phyloP scores from a whole-genome alignment of 2,888 invertebrate genomes.

The Seira sanloemensis region DNA sequence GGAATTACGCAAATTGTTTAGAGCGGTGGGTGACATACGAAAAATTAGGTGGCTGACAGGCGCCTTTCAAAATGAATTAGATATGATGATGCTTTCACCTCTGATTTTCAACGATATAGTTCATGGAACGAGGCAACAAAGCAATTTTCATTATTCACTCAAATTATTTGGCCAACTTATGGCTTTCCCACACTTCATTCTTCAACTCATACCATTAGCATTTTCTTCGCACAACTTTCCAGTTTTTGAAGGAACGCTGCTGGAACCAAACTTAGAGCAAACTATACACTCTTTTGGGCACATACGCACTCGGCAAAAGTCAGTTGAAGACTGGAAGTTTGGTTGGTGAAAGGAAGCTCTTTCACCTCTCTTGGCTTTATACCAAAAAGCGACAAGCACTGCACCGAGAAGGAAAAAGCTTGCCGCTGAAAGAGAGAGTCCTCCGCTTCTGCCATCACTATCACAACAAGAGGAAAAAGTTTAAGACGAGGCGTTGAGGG shows the following conservation, averaged over 20 bases:
- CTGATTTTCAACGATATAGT: background rate
- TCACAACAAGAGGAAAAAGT: too few relatives aligned
- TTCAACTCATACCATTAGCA: background rate
- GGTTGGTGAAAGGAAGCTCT: slow-evolving; percentile 35
- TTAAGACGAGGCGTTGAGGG: too few relatives aligned
- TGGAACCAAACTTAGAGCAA: background rate
- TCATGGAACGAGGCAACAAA: background rate
- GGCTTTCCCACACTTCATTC: background rate
- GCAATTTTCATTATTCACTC: background rate
- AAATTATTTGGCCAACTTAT: background rate
- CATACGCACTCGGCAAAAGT: slow-evolving; percentile 47
- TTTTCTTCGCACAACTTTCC: background rate
- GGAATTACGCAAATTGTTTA: too few relatives aligned
- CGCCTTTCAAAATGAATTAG: background rate
- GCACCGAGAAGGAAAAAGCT: background rate
- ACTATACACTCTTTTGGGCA: background rate
- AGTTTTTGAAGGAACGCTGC: background rate
- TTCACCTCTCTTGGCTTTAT: slow-evolving; percentile 41
- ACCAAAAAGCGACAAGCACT: background rate
- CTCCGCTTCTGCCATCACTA: too few relatives aligned
- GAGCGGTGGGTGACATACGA: too few relatives aligned
- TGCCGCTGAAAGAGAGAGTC: too few relatives aligned
- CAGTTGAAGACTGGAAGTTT: slow-evolving; percentile 45
- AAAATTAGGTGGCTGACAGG: too few relatives aligned
- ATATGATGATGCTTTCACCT: background rate